Conservation (phyloP, 2,888 invertebrate genomes). For the Calameuta pallipes region DNA sequence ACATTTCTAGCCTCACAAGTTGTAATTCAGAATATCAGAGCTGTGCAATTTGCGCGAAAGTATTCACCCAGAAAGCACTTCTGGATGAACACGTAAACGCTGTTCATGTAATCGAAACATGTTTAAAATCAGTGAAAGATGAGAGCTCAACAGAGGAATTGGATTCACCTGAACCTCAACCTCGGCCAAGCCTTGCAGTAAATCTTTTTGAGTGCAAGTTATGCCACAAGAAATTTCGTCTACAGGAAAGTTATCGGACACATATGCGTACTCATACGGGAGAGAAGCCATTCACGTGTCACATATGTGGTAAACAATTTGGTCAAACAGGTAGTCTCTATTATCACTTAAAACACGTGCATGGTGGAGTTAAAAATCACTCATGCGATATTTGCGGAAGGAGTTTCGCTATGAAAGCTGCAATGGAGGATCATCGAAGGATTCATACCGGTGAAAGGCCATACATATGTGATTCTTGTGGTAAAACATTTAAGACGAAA, state of each 20-base stretch:
- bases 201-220: constrained; percentile 33
- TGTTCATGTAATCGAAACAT: neutral
- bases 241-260: constrained; percentile 36
- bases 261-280: constrained; percentile 43
- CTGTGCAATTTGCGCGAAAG: neutral
- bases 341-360: constrained; percentile 70
- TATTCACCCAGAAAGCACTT: neutral
- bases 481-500: constrained; percentile 67
- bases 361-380: constrained; percentile 66
- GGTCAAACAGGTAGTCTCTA: constrained; percentile 68
- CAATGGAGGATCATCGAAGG: constrained; percentile 66
- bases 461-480: constrained; percentile 67
- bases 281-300: constrained; percentile 65
- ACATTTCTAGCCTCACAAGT: neutral
- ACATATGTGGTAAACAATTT: constrained; percentile 67
- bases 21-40: neutral
- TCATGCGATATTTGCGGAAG: constrained; percentile 68
- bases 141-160: constrained; percentile 2
- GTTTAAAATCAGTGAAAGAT: neutral
- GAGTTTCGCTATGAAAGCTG: constrained; percentile 67
- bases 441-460: constrained; percentile 66
- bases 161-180: constrained; percentile 1
- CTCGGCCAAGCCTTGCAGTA: neutral
- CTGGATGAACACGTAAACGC: neutral
- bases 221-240: constrained; percentile 42